These are phyloP conservation scores for Ashinkailepas kermadecensis DNA, from an alignment of 2,888 invertebrate genomes.

Conservation along the genomic window DNA sequence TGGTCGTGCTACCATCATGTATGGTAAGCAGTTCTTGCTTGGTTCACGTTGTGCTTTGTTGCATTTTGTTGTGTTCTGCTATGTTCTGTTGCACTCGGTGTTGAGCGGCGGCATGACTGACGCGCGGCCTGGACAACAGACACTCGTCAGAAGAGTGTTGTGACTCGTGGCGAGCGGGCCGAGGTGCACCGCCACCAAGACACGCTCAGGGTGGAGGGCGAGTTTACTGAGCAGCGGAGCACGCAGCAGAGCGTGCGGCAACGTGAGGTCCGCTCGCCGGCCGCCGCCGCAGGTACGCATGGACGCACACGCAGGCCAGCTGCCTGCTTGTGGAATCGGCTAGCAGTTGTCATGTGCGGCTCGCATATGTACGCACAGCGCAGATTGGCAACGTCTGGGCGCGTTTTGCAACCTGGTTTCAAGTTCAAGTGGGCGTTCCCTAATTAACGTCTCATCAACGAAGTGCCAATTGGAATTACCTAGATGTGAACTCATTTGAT, in stretches of 20 bases:
- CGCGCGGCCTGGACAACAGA: neutral
- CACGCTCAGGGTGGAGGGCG: slow-evolving; percentile 32
- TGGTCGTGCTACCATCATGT: too few relatives aligned
- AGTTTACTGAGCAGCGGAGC: slow-evolving; percentile 19
- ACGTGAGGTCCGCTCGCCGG: neutral
- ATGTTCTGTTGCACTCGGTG: neutral
- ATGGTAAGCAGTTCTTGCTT: neutral
- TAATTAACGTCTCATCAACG: too few relatives aligned
- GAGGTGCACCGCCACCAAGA: slow-evolving; percentile 28
- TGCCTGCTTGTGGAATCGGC: too few relatives aligned
- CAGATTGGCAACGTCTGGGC: too few relatives aligned
- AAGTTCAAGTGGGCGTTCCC: too few relatives aligned
- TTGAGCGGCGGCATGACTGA: neutral
- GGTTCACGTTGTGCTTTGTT: neutral
- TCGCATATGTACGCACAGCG: too few relatives aligned
- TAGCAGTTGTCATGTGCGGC: too few relatives aligned
- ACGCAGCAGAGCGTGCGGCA: neutral
- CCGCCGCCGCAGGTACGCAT: neutral
- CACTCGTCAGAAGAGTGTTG: neutral
- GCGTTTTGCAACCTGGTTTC: too few relatives aligned
- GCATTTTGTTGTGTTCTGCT: neutral
- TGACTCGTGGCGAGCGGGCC: slow-evolving; percentile 26
- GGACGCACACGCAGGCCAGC: too few relatives aligned
- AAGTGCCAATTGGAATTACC: too few relatives aligned
- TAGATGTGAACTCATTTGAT: too few relatives aligned